These are phyloP conservation scores for Psophia crepitans DNA, from an alignment of 2,113 vertebrate species.

Conservation along the genomic window DNA sequence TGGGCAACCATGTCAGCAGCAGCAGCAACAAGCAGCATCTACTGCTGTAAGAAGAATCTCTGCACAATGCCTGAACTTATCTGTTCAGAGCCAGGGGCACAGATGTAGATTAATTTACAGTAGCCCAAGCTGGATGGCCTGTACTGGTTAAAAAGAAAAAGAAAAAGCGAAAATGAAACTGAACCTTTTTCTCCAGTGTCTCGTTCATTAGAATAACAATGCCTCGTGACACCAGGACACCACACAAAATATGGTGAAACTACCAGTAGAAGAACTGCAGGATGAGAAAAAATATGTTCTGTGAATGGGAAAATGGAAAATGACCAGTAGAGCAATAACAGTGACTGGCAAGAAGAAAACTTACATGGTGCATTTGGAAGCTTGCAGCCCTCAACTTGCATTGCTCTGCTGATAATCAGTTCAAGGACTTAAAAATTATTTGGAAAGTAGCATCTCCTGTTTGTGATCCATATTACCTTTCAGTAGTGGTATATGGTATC, in stretches of 20 bases:
- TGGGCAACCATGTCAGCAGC: not conserved
- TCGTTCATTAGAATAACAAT: not conserved
- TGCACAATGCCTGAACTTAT: not conserved
- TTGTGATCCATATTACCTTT: not conserved
- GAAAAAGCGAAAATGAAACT: not conserved
- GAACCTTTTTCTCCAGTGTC: not conserved
- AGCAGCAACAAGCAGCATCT: not conserved
- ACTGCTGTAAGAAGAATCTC: not conserved
- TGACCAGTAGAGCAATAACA: not conserved
- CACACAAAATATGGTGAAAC: not conserved
- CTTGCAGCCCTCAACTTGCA: not conserved
- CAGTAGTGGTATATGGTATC: not conserved
- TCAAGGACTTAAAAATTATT: not conserved
- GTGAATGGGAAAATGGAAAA: not conserved
- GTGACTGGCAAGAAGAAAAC: not conserved
- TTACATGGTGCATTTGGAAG: not conserved
- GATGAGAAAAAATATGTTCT: not conserved
- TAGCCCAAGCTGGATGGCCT: not conserved
- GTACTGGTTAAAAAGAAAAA: not conserved
- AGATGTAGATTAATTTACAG: not conserved
- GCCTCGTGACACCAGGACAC: not conserved
- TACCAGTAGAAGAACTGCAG: not conserved
- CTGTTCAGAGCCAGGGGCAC: not conserved
- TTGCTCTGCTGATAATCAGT: not conserved
- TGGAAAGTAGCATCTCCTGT: not conserved